phyloP scores from a whole-genome alignment of 2,888 invertebrate species.

The Pycnomerus fuliginosus region DNA sequence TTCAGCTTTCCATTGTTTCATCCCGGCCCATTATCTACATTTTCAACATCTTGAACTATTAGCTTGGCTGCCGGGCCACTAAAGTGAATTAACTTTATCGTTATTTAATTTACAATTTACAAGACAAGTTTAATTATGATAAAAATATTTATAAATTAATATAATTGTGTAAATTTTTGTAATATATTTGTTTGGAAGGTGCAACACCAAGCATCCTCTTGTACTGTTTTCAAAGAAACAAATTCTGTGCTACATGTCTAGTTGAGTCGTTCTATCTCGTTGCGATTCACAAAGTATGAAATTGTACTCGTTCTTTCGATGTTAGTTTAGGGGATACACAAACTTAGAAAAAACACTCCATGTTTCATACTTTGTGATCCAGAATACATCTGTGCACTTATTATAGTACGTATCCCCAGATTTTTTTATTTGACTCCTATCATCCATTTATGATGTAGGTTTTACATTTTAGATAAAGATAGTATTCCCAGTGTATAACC shows the following conservation, averaged over 20 bases:
- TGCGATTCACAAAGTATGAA: constrained; percentile 51
- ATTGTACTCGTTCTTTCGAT: constrained; percentile 43
- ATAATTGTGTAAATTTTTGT: constrained; percentile 56
- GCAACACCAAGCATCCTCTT: constrained; percentile 33
- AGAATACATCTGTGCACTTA: constrained; percentile 46
- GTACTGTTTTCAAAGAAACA: constrained; percentile 38
- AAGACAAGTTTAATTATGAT: constrained; percentile 31
- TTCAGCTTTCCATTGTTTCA: constrained; percentile 55
- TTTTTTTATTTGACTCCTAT: constrained; percentile 18
- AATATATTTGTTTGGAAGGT: constrained; percentile 50
- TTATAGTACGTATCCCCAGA: constrained; percentile 38
- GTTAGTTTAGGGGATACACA: constrained; percentile 43
- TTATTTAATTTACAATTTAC: constrained; percentile 47
- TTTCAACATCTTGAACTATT: constrained; percentile 51
- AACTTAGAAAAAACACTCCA: constrained; percentile 31
- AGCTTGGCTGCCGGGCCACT: constrained; percentile 51
- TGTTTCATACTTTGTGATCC: constrained; percentile 52
- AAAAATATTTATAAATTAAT: constrained; percentile 51
- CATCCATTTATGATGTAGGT: constrained; percentile 36
- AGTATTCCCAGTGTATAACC: constrained; percentile 34
- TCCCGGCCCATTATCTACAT: constrained; percentile 51
- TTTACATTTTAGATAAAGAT: constrained; percentile 40
- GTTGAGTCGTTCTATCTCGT: constrained; percentile 39
- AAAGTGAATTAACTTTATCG: constrained; percentile 51
- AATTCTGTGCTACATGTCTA: constrained; percentile 46